phyloP scores from a whole-genome alignment of 2,888 invertebrate genomes.

The Diogma glabrata region DNA sequence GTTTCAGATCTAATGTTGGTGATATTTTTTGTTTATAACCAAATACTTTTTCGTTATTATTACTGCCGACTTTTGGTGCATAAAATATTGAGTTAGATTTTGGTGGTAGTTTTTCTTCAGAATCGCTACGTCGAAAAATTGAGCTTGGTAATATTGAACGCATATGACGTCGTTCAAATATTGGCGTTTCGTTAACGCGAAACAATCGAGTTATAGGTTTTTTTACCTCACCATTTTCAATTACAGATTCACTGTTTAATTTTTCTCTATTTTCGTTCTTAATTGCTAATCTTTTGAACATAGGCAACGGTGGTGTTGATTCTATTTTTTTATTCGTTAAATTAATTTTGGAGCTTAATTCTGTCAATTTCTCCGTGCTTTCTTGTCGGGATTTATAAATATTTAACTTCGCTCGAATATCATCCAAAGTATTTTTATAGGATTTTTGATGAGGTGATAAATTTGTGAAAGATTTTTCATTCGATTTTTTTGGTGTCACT shows the following conservation, averaged over 20 bases:
- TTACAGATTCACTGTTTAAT: background rate
- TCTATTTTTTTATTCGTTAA: background rate
- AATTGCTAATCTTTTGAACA: background rate
- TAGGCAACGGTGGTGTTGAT: background rate
- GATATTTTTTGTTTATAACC: slow-evolving; percentile 20
- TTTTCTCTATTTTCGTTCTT: background rate
- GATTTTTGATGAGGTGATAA: slow-evolving; percentile 24
- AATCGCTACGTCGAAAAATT: slow-evolving; percentile 23
- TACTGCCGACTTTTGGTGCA: background rate
- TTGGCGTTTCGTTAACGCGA: slow-evolving; percentile 35
- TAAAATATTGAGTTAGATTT: background rate
- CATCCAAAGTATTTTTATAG: slow-evolving; percentile 30
- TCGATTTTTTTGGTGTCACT: background rate
- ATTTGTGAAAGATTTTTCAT: background rate
- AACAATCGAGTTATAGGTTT: slow-evolving; percentile 18
- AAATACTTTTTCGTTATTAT: slow-evolving; percentile 17
- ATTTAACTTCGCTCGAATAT: slow-evolving; percentile 32
- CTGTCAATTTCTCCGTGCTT: slow-evolving; percentile 30
- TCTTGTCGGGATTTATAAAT: slow-evolving; percentile 34
- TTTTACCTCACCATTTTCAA: background rate
- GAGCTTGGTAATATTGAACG: slow-evolving; percentile 14
- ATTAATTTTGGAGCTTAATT: no score
- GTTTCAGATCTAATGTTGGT: slow-evolving; percentile 19
- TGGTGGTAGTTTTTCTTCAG: slow-evolving; percentile 30
- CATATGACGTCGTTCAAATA: slow-evolving; percentile 29